These are phyloP conservation scores for Prostheceraeus crozeri DNA, from an alignment of 2,888 invertebrate species.

Conservation along the genomic window DNA sequence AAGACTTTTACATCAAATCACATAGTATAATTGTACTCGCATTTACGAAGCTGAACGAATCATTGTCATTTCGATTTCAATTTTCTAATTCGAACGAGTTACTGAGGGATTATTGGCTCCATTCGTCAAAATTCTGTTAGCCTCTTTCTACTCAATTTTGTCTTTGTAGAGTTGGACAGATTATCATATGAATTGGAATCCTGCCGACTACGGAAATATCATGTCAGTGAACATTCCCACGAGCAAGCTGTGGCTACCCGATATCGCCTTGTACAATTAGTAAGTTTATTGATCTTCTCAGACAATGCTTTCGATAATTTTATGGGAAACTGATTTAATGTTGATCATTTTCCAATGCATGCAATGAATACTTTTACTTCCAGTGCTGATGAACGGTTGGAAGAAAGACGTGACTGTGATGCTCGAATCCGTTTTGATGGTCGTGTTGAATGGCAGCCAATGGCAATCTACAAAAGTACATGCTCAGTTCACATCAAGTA, in stretches of 20 bases:
- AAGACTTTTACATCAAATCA: no score
- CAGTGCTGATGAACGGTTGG: conserved; percentile 37
- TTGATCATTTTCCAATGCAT: no score
- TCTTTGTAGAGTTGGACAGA: conserved; percentile 37
- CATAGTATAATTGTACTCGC: no score
- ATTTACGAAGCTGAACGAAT: no score
- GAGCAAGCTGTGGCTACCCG: conserved; percentile 53
- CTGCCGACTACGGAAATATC: conserved; percentile 31
- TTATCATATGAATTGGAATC: conserved; percentile 38
- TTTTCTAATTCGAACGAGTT: no score
- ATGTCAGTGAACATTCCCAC: conserved; percentile 37
- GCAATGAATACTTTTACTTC: no score
- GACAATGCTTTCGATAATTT: conserved; percentile 3
- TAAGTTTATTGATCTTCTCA: conserved; percentile 30
- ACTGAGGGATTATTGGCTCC: no score
- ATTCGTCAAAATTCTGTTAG: no score
- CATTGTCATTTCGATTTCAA: no score
- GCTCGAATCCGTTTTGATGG: conserved; percentile 32
- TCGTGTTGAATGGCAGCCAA: conserved; percentile 38
- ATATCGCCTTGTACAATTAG: conserved; percentile 48
- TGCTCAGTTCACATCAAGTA: conserved; percentile 37
- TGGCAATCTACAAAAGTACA: conserved; percentile 38
- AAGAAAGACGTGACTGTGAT: conserved; percentile 35
- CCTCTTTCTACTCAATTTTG: no score
- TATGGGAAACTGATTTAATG: conserved; percentile 20